Base-by-base conservation (phyloP, 2,888 invertebrate species). In the Drosophila quasianomalipes region DNA sequence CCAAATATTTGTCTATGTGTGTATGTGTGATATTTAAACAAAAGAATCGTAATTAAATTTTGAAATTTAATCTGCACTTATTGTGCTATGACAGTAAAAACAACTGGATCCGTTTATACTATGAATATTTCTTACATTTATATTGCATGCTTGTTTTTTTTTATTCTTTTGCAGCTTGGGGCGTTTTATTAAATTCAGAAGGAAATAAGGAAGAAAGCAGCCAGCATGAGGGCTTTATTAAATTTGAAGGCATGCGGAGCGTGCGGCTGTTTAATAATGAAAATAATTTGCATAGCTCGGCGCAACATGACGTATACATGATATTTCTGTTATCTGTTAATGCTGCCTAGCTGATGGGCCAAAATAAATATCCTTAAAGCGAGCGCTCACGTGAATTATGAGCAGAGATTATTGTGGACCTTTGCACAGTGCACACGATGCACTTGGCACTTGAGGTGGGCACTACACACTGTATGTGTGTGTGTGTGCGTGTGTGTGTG, bases 281-380 rank as follows among this genome's bases (percentile, higher is more conserved):
- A 64, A 61, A 79, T 79, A 28, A 64, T 69, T 73, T 67, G 81
- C 77, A 76, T 81, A 70, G 72, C 77, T 64, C 41, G 54, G 70
- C 72, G 30, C 76, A 66, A 64, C 72, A 66, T 80, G 76, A 67
- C 79, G 79, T 80, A 76, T 79, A 79, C 79, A 76, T 73, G 68
- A 79, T 79, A 62, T 67, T 35, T 30, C 37, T 28, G 52, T 12
- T 22, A 28, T 33, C 31, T 41, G 37, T 14, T 30, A 39, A 41
- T 28, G 16, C 30, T 51, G 55, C 26, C 12, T 10, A 6, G 39
- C n/a, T 31, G 41, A 55, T 33, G 61, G 51, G 14, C 7, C 41
- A 68, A 57, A 64, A 68, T 61, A 55, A 61, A 61, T 54, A 41
- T 54, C 49, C 58, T 70, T 65, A 71, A 79, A 57, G 59, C 39